Conservation (phyloP, 2,113 vertebrate species). For the Probosciger aterrimus region DNA sequence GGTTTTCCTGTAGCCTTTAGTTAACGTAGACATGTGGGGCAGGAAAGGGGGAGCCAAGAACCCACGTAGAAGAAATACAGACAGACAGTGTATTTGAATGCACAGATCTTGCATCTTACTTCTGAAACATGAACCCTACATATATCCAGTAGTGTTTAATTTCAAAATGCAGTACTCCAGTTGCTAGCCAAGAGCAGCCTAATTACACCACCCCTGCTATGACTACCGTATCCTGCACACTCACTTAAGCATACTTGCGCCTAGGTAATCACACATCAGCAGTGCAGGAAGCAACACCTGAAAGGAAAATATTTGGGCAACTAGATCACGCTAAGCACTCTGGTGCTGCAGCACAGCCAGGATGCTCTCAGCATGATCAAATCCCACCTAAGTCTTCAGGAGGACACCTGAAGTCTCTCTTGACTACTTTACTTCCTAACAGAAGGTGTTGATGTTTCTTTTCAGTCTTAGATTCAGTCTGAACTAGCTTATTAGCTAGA, state of each 20-base stretch:
- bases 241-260: neutral
- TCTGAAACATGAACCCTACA: neutral
- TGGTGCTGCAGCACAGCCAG: neutral
- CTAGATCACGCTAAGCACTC: neutral
- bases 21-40: neutral
- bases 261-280: neutral
- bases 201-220: neutral
- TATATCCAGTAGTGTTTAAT: neutral
- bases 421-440: neutral
- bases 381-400: neutral
- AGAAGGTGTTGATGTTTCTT: neutral
- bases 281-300: neutral
- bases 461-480: neutral
- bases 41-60: neutral
- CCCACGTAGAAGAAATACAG: neutral
- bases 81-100: neutral
- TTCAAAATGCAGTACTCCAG: neutral
- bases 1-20: constrained; percentile 48
- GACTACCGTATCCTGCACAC: neutral
- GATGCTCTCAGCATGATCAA: neutral
- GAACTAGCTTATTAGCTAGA: neutral
- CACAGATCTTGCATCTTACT: neutral
- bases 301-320: neutral
- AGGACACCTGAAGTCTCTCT: neutral
- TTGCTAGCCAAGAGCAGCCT: neutral